phyloP scores from a whole-genome alignment of 2,888 invertebrate species.

The Caenorhabditis sp. region DNA sequence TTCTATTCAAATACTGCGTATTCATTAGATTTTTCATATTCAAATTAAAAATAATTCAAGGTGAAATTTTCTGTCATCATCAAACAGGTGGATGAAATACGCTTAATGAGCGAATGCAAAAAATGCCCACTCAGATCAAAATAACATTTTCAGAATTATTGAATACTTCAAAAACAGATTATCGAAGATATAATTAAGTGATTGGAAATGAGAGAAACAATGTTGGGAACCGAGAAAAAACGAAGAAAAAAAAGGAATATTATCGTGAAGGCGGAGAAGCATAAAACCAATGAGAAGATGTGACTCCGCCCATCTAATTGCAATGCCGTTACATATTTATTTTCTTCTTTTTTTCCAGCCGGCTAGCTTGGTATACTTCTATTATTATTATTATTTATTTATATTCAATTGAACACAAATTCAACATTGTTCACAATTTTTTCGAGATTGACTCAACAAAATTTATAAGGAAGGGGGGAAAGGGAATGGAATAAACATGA shows the following conservation, averaged over 20 bases:
- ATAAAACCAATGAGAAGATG: constrained; percentile 17
- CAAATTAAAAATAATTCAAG: background rate
- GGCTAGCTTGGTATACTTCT: background rate
- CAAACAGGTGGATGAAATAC: constrained; percentile 11
- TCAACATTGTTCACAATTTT: too few relatives aligned
- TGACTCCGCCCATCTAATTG: constrained; percentile 41
- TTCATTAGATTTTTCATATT: background rate
- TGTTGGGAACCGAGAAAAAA: background rate
- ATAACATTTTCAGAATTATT: background rate
- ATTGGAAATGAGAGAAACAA: background rate
- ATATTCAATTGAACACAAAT: too few relatives aligned
- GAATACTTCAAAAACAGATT: too few relatives aligned
- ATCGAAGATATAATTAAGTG: background rate
- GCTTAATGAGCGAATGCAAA: constrained; percentile 7
- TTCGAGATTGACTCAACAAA: too few relatives aligned
- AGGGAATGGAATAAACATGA: too few relatives aligned
- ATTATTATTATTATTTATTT: too few relatives aligned
- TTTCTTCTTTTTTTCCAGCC: constrained; percentile 6
- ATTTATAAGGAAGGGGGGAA: too few relatives aligned
- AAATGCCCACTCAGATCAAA: too few relatives aligned
- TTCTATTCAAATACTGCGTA: background rate
- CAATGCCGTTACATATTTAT: constrained; percentile 1
- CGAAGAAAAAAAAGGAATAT: constrained; percentile 27
- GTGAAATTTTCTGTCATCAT: background rate
- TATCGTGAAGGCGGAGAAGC: constrained; percentile 14